phyloP scores from a whole-genome alignment of 1,140 invertebrate genomes.

The Cyphomyrmex costatus region DNA sequence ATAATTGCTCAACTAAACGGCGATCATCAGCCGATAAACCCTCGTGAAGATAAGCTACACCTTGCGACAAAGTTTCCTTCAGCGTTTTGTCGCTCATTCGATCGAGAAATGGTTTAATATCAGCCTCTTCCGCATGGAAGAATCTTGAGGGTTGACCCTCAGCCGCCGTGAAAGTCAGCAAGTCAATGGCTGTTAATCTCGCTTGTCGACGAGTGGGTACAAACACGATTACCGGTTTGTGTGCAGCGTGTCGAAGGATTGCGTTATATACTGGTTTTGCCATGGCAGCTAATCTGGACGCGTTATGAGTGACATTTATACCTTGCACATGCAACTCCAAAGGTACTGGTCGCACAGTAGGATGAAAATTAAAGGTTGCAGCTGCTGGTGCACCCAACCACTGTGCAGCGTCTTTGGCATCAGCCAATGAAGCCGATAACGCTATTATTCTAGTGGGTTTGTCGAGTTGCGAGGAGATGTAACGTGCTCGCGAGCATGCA shows the following conservation, averaged over 20 bases:
- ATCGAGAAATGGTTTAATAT: slow-evolving; percentile 95
- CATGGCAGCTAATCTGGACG: slow-evolving; percentile 98
- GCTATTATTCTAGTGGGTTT: slow-evolving; percentile 98
- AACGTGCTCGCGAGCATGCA: slow-evolving; percentile 98
- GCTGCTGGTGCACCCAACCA: slow-evolving; percentile 98
- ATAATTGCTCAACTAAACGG: slow-evolving; percentile 96
- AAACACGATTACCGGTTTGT: slow-evolving; percentile 98
- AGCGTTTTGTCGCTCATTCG: slow-evolving; percentile 95
- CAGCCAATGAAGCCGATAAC: slow-evolving; percentile 96
- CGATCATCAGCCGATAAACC: slow-evolving; percentile 95
- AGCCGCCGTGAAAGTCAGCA: slow-evolving; percentile 96
- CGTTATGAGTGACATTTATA: slow-evolving; percentile 99
- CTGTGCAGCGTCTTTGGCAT: slow-evolving; percentile 97
- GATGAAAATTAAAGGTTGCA: slow-evolving; percentile 99
- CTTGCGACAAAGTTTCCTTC: slow-evolving; percentile 95
- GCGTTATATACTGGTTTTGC: slow-evolving; percentile 98
- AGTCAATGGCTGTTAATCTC: slow-evolving; percentile 96
- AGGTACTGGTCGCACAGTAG: slow-evolving; percentile 97
- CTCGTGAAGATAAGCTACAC: slow-evolving; percentile 99
- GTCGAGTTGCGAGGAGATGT: slow-evolving; percentile 98
- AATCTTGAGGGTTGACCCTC: slow-evolving; percentile 95
- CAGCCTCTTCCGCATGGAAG: slow-evolving; percentile 95
- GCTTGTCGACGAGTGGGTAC: slow-evolving; percentile 98
- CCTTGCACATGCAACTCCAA: slow-evolving; percentile 98
- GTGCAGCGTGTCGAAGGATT: slow-evolving; percentile 94